Evolutionary conservation across 2,797 vertebrate species (phyloP), one percentile per base, ranked within the genome.

Genomic region (Forpus xanthops): DNA sequence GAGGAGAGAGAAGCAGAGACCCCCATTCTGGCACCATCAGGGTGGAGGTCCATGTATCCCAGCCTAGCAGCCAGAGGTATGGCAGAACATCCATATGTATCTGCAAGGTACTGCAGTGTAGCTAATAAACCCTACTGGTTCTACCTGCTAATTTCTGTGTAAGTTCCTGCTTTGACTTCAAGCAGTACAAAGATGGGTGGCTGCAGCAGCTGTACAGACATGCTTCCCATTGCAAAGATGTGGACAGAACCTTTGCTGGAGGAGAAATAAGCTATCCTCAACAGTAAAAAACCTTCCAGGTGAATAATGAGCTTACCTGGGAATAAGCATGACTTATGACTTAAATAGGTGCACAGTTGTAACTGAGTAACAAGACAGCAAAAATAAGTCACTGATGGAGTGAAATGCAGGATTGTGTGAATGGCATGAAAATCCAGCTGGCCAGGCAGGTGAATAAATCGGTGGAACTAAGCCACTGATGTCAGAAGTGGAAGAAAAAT

Each of bases 271-370:
- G 2, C 3, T 41, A 79, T 79, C 52, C 41, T 79, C 52, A 49
- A 65, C 25, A 71, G 85, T 39, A 85, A 91, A 90, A 62, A 0
- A 2, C n/a, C 31, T 15, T 87, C 52, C 50, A 88, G 76, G 85
- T 89, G 71, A 73, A 70, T 84, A 96, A 91, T 64, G 76, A 93
- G 47, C 67, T 88, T 94, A 85, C 67, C 39, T 74, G 64, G 50
- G 39, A 94, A 94, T 35, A 94, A 93, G 84, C 55, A 79, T 19
- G 55, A 88, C 70, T 88, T 64, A n/a, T 56, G 60, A 90, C 30
- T 89, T 86, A 81, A 71, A 53, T 28, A 68, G 24, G 58, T 83
- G 45, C 41, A 15, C 13, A 64, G 70, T 24, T 73, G 67, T 70
- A 77, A 67, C 66, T 76, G 70, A 92, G 79, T 62, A 78, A 84